These are phyloP conservation scores for Cerastis rubricosa DNA, from an alignment of 2,888 invertebrate genomes.

Conservation along the genomic window DNA sequence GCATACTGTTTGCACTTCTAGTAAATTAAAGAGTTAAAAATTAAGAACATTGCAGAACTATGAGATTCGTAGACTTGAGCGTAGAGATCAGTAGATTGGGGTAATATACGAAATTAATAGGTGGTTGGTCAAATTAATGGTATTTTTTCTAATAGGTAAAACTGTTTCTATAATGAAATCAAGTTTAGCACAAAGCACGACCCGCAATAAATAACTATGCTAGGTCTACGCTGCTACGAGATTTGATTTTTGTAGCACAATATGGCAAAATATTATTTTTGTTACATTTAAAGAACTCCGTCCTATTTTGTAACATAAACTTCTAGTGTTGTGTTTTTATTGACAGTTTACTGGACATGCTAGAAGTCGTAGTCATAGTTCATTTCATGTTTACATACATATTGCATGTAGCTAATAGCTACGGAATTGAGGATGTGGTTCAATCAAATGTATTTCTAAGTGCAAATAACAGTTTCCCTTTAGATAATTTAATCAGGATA, in stretches of 20 bases:
- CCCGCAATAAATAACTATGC: background rate
- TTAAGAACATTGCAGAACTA: background rate
- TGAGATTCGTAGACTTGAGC: background rate
- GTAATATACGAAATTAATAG: background rate
- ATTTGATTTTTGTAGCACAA: slow-evolving; percentile 15
- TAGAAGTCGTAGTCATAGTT: background rate
- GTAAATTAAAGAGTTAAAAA: slow-evolving; percentile 17
- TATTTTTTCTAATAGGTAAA: background rate
- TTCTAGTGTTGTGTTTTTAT: background rate
- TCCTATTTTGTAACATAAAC: background rate
- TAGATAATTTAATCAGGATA: slow-evolving; percentile 39
- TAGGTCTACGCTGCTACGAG: slow-evolving; percentile 42
- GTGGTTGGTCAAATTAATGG: background rate
- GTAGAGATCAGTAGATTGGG: no score
- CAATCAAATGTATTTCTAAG: slow-evolving; percentile 39
- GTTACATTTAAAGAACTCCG: background rate
- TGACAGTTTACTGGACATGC: background rate
- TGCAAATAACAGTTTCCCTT: slow-evolving; percentile 37
- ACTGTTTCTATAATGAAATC: background rate
- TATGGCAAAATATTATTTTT: background rate
- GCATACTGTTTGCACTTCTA: slow-evolving; percentile 36
- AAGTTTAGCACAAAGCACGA: background rate
- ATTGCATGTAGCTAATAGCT: background rate
- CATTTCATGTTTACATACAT: background rate
- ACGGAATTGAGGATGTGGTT: slow-evolving; percentile 13